These are phyloP conservation scores for Sandelia bainsii DNA, from an alignment of 2,797 vertebrate genomes.

Conservation along the genomic window DNA sequence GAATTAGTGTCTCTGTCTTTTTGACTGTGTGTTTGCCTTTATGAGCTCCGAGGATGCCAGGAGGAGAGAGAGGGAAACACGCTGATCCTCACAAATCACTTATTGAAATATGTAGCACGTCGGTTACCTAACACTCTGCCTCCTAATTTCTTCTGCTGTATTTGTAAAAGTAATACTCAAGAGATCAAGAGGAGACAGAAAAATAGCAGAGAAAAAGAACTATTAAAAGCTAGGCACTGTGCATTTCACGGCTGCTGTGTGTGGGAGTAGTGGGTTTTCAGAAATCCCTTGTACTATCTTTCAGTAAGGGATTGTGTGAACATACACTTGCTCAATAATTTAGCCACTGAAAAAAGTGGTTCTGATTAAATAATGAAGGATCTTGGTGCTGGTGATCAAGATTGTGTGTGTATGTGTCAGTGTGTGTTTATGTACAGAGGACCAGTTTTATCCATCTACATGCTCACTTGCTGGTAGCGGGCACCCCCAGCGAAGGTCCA, in stretches of 20 bases:
- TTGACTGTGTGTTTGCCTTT: slow-evolving; percentile 66
- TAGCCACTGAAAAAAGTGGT: slow-evolving; percentile 79
- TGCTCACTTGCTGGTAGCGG: slow-evolving; percentile 46
- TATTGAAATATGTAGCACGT: slow-evolving; percentile 39
- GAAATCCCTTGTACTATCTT: slow-evolving; percentile 75
- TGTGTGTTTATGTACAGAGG: slow-evolving; percentile 20
- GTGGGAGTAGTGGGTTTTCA: slow-evolving; percentile 65
- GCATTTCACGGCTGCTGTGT: slow-evolving; percentile 38
- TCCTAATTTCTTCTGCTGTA: slow-evolving; percentile 31
- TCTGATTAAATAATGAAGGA: slow-evolving; percentile 85
- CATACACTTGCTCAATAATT: slow-evolving; percentile 83
- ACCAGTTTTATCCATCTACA: slow-evolving; percentile 38
- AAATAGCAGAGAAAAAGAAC: slow-evolving; percentile 25
- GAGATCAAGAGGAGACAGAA: slow-evolving; percentile 33
- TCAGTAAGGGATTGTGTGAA: slow-evolving; percentile 81
- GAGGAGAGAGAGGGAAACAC: slow-evolving; percentile 33
- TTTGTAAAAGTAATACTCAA: slow-evolving; percentile 39
- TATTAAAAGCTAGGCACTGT: slow-evolving; percentile 31
- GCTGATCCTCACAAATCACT: slow-evolving; percentile 46
- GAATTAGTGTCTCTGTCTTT: slow-evolving; percentile 68
- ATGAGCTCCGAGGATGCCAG: slow-evolving; percentile 47
- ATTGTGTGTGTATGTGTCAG: slow-evolving; percentile 37
- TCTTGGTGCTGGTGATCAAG: slow-evolving; percentile 73
- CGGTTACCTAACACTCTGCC: slow-evolving; percentile 33
- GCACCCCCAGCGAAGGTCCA: slow-evolving; percentile 41